These are phyloP conservation scores for Atherinosoma microstoma DNA, from an alignment of 2,797 vertebrate species.

Conservation along the genomic window DNA sequence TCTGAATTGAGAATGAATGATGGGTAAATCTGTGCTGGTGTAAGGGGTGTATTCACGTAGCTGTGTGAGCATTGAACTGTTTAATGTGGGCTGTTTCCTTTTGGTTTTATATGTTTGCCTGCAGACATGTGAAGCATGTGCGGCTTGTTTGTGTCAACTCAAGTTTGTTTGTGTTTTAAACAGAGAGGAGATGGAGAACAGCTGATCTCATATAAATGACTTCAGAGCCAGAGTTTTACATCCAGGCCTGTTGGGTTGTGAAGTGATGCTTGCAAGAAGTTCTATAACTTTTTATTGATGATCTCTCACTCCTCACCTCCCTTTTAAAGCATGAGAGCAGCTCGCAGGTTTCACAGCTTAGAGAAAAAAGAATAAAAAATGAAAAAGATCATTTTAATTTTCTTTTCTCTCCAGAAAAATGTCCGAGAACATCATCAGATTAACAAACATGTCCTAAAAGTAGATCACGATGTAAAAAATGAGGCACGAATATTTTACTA, in stretches of 20 bases:
- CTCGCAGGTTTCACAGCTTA: conserved; percentile 7
- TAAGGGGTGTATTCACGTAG: conserved; percentile 41
- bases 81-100: conserved; percentile 36
- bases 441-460: no score
- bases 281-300: background rate
- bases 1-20: background rate
- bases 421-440: no score
- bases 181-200: conserved; percentile 34
- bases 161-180: conserved; percentile 45
- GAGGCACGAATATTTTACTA: no score
- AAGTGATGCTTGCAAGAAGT: background rate
- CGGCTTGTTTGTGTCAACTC: conserved; percentile 17
- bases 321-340: background rate
- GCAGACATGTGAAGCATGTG: conserved; percentile 3
- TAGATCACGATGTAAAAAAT: no score
- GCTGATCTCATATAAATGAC: conserved; percentile 12
- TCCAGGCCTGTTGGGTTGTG: background rate
- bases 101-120: conserved; percentile 25
- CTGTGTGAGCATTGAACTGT: conserved; percentile 32
- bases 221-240: background rate
- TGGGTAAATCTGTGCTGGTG: no score
- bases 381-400: background rate
- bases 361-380: background rate
- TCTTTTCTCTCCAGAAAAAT: no score
- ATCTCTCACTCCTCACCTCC: background rate